Evolutionary conservation across 2,888 invertebrate species (phyloP).

Genomic region (Caenorhabditis panamensis): DNA sequence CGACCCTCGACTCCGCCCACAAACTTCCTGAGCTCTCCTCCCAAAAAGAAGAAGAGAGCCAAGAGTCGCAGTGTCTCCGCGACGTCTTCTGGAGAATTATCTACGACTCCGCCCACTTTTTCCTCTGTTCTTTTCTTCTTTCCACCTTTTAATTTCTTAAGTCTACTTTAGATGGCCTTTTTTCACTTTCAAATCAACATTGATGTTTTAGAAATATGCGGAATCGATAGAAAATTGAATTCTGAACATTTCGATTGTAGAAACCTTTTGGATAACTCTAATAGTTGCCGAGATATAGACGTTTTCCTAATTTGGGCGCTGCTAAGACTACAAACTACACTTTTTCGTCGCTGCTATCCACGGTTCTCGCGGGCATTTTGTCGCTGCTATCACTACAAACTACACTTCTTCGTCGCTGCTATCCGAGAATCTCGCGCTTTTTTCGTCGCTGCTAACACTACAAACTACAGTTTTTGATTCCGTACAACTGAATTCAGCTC

Average conservation of each 20-base stretch:
- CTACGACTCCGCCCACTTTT: constrained; percentile 12
- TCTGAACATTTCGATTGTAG: no score
- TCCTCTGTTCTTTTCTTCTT: constrained; percentile 7
- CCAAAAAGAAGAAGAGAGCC: constrained; percentile 23
- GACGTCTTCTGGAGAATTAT: constrained; percentile 2
- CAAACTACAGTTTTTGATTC: not conserved
- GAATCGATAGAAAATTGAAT: no score
- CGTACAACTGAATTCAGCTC: not conserved
- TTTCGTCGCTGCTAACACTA: not conserved
- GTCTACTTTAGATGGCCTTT: no score
- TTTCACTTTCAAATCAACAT: no score
- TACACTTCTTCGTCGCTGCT: no score
- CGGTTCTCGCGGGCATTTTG: not conserved
- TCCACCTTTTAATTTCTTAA: no score
- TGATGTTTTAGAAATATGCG: no score
- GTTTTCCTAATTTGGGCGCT: not conserved
- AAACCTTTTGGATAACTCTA: no score
- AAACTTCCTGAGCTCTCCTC: constrained; percentile 53
- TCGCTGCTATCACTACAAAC: no score
- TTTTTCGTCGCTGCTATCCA: not conserved
- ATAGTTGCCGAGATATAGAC: no score
- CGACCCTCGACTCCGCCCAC: constrained; percentile 46
- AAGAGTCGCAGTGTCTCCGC: constrained; percentile 15
- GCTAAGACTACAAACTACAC: not conserved
- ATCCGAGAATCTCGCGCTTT: no score